Percentiles rank a stretch among this genome's conserved stretches.
Conservation (phyloP, 2,888 invertebrate species). For the Orthonevra nobilis region DNA sequence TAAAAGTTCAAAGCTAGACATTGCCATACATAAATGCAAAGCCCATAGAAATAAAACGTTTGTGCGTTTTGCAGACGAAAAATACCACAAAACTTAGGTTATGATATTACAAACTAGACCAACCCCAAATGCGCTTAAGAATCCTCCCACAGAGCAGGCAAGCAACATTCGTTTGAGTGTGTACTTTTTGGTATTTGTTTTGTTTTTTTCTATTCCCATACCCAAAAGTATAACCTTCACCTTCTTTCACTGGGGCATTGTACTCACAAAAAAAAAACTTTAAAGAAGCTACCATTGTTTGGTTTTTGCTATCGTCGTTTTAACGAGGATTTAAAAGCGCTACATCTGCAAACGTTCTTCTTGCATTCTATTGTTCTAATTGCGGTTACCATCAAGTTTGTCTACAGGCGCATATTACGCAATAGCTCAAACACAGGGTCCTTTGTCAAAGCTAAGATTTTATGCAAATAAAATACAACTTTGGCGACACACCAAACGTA, state of each 20-base stretch:
- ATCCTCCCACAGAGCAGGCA: slow-evolving; percentile 20
- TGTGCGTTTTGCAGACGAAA: slow-evolving; percentile 36
- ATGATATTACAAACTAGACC: slow-evolving; percentile 31
- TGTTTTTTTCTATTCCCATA: no score
- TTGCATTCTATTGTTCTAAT: slow-evolving; percentile 22
- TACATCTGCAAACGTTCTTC: no score
- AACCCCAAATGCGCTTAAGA: slow-evolving; percentile 44
- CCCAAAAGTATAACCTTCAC: slow-evolving; percentile 22
- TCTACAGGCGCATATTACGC: slow-evolving; percentile 4
- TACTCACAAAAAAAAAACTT: slow-evolving; percentile 25
- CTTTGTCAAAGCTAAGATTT: no score
- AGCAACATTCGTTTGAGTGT: slow-evolving; percentile 10
- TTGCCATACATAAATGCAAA: no score
- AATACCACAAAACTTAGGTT: slow-evolving; percentile 29
- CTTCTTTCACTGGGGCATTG: not conserved
- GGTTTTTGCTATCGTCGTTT: not conserved
- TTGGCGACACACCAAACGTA: not conserved
- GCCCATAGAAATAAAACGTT: no score
- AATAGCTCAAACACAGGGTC: no score
- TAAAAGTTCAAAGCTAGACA: no score
- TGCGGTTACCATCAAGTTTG: slow-evolving; percentile 28
- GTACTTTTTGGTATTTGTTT: slow-evolving; percentile 26
- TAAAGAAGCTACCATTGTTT: slow-evolving; percentile 3
- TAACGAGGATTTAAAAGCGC: not conserved
- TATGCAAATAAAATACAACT: not conserved